Conservation (phyloP, 92 coral and sea anemone species). For the Ricordea florida region DNA sequence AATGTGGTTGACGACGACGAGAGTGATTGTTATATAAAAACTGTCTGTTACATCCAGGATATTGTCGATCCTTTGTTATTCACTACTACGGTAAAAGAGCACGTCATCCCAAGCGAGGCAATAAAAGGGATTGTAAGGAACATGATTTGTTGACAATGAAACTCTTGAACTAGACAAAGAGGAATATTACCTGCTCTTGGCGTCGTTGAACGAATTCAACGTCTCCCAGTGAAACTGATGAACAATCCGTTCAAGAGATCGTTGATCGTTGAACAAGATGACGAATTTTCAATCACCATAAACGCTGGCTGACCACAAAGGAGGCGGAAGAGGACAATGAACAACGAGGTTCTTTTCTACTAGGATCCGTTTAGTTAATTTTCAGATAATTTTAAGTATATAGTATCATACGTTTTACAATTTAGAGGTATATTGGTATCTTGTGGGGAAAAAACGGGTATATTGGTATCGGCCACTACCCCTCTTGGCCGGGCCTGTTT, state of each 20-base stretch:
- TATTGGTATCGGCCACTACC: slow-evolving; percentile 39
- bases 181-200: slow-evolving; percentile 2
- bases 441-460: slow-evolving; percentile 13
- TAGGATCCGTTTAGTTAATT: slow-evolving; percentile 25
- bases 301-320: slow-evolving; percentile 33
- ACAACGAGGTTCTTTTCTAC: slow-evolving; percentile 22
- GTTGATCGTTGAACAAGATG: slow-evolving; percentile 26
- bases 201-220: slow-evolving; percentile 9
- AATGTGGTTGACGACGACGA: slow-evolving; percentile 37
- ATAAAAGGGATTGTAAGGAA: slow-evolving; percentile 52
- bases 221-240: slow-evolving; percentile 32
- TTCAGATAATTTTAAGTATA: slow-evolving; percentile 23
- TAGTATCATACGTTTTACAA: not conserved
- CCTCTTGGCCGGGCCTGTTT: slow-evolving; percentile 17
- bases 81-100: slow-evolving; percentile 36
- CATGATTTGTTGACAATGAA: slow-evolving; percentile 4
- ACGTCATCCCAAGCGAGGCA: slow-evolving; percentile 30
- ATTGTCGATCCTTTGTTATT: slow-evolving; percentile 54
- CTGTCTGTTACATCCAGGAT: slow-evolving; percentile 48
- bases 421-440: slow-evolving; percentile 37
- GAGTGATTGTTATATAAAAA: slow-evolving; percentile 18
- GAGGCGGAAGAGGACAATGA: slow-evolving; percentile 35
- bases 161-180: slow-evolving; percentile 1
- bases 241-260: slow-evolving; percentile 3
- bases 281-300: slow-evolving; percentile 10